phyloP scores from a whole-genome alignment of 2,888 invertebrate genomes.

The Chrysolina oricalcia region DNA sequence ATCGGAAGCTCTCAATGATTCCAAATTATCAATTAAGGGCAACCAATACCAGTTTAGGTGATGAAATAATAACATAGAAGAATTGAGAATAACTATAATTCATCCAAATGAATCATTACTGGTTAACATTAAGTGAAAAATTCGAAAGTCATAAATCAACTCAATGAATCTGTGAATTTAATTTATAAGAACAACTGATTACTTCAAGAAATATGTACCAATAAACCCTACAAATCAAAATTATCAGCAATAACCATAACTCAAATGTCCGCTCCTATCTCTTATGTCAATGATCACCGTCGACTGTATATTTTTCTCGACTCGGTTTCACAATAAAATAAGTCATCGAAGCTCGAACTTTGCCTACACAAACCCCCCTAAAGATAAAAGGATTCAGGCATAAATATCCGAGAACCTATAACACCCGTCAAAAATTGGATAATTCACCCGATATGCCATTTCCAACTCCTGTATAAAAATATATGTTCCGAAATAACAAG shows the following conservation, averaged over 20 bases:
- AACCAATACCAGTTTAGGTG: too few species aligned
- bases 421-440: conserved; percentile 50
- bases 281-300: neutral
- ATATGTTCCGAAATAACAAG: conserved; percentile 43
- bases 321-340: conserved; percentile 28
- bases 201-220: conserved; percentile 8
- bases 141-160: neutral
- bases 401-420: conserved; percentile 48
- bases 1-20: too few species aligned
- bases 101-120: too few species aligned
- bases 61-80: too few species aligned
- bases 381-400: conserved; percentile 51
- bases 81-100: too few species aligned
- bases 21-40: too few species aligned
- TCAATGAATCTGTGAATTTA: neutral
- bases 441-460: conserved; percentile 45
- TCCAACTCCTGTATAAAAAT: conserved; percentile 45
- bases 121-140: neutral
- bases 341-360: conserved; percentile 38
- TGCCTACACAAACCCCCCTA: conserved; percentile 34
- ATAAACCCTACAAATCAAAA: neutral
- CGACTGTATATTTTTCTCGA: neutral
- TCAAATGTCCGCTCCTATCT: neutral
- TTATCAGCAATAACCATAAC: conserved; percentile 24
- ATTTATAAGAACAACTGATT: neutral